Percentiles rank a stretch among this genome's conserved stretches.
Conservation (phyloP, 2,888 invertebrate genomes). For the Apamea monoglypha region DNA sequence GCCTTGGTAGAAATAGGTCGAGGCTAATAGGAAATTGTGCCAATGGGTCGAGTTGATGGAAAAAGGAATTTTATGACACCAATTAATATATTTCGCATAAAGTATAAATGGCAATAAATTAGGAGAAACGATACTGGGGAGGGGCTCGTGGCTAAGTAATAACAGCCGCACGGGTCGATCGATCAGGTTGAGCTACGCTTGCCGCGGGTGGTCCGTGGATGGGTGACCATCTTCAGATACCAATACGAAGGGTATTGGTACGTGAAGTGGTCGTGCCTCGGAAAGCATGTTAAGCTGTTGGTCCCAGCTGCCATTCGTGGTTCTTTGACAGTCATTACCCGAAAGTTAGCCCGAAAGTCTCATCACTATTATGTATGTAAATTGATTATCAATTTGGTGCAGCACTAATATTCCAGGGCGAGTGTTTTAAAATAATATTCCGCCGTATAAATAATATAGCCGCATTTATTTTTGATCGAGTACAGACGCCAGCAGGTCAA, state of each 20-base stretch:
- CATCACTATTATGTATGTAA: slow-evolving; percentile 28
- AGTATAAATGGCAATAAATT: slow-evolving; percentile 47
- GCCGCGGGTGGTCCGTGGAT: too few relatives aligned
- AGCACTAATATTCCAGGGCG: slow-evolving; percentile 22
- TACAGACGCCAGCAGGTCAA: too few relatives aligned
- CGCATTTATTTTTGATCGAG: slow-evolving; percentile 22
- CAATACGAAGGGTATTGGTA: too few relatives aligned
- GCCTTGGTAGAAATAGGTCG: slow-evolving; percentile 52
- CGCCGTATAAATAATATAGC: too few relatives aligned
- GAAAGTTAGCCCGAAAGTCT: too few relatives aligned
- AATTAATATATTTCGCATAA: slow-evolving; percentile 59
- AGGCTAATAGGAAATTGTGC: slow-evolving; percentile 56
- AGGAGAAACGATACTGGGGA: slow-evolving; percentile 11
- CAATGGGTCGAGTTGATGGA: slow-evolving; percentile 58
- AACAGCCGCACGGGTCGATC: too few relatives aligned
- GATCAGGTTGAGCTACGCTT: too few relatives aligned
- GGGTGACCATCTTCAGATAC: too few relatives aligned
- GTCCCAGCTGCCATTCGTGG: too few relatives aligned
- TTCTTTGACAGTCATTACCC: too few relatives aligned
- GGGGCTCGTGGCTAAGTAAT: neutral
- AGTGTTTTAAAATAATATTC: slow-evolving; percentile 10
- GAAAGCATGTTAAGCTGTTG: too few relatives aligned
- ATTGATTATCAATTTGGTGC: slow-evolving; percentile 22
- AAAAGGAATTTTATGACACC: slow-evolving; percentile 59
- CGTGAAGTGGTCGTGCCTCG: too few relatives aligned